Base-by-base conservation (phyloP, 2,113 vertebrate species). In the Phycodurus eques region DNA sequence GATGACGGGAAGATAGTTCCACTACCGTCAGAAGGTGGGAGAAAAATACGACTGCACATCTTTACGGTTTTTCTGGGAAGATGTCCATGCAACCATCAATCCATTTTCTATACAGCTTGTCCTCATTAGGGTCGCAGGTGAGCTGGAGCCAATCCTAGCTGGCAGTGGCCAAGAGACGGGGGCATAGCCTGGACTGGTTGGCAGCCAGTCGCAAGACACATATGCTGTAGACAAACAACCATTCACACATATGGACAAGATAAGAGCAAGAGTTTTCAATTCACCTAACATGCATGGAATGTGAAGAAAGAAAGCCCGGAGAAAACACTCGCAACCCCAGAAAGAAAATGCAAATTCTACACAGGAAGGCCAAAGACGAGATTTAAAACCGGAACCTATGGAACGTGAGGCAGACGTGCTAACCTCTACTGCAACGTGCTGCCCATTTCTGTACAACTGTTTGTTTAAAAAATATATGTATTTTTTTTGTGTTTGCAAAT, bases 401-500 rank as follows among this genome's bases (percentile, higher is more conserved):
- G 6, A 39, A 3, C 35, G 35, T 39, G 35, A 39, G 35, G 35
- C 6, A 3, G 35, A 39, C 35, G 35, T 39, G 35, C 2, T 39
- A 39, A 27, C 27, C 27, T 27, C 27, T 1, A 27, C 27, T 27
- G 27, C 35, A 39, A 39, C 6, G 35, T 39, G 4, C 3, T 39
- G 35, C 35, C 35, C 35, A 39, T 39, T 39, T 39, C 35, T 39
- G 6, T 2, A 39, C 1, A 39, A 1, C 35, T 1, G 27, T 27
- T 39, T 39, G 35, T 39, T 39, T 39, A 39, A 39, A 6, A 39
- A 39, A 39, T 1, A 39, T 1, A 39, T 54, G 53, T 54, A n/a
- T 8, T 17, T 19, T 17, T 54, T 20, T n/a, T 20, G 53, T 54
- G 53, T 27, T 27, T 54, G 70, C 61, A 65, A 57, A 72, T 72